These are phyloP conservation scores for Micrasema longulum DNA, from an alignment of 1,140 invertebrate genomes.

Conservation along the genomic window DNA sequence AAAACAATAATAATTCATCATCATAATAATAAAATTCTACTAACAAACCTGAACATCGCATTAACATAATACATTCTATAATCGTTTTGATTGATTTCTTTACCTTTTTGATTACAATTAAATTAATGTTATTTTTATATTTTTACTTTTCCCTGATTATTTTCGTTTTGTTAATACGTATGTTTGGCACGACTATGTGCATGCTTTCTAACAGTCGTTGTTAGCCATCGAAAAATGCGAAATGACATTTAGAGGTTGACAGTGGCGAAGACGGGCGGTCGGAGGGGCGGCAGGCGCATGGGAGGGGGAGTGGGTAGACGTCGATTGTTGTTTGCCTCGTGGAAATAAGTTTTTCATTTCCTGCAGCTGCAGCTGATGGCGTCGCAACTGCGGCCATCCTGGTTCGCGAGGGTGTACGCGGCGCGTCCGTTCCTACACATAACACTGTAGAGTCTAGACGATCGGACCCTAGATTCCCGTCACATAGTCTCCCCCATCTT, in stretches of 20 bases:
- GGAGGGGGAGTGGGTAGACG: not conserved
- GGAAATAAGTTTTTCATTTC: conserved; percentile 46
- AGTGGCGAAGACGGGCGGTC: not conserved
- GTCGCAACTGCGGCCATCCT: conserved; percentile 13
- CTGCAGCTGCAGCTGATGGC: conserved; percentile 37
- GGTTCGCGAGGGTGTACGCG: not conserved
- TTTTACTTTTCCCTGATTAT: too few species aligned
- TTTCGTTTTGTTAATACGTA: too few species aligned
- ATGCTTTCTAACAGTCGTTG: not conserved
- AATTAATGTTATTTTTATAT: too few species aligned
- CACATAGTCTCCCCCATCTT: too few species aligned
- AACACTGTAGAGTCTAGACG: too few species aligned
- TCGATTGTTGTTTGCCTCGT: conserved; percentile 41
- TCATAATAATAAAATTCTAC: too few species aligned
- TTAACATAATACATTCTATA: too few species aligned
- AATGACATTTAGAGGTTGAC: conserved; percentile 27
- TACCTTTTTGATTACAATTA: too few species aligned
- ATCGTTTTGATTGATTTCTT: too few species aligned
- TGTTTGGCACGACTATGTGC: not conserved
- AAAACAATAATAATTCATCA: too few species aligned
- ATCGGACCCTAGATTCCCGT: too few species aligned
- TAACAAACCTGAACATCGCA: too few species aligned
- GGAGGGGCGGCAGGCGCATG: not conserved
- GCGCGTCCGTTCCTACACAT: conserved; percentile 4
- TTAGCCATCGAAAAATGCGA: conserved; percentile 15